Evolutionary conservation across 1,140 invertebrate genomes (phyloP).

Genomic region (Trichomalopsis sarcophagae): DNA sequence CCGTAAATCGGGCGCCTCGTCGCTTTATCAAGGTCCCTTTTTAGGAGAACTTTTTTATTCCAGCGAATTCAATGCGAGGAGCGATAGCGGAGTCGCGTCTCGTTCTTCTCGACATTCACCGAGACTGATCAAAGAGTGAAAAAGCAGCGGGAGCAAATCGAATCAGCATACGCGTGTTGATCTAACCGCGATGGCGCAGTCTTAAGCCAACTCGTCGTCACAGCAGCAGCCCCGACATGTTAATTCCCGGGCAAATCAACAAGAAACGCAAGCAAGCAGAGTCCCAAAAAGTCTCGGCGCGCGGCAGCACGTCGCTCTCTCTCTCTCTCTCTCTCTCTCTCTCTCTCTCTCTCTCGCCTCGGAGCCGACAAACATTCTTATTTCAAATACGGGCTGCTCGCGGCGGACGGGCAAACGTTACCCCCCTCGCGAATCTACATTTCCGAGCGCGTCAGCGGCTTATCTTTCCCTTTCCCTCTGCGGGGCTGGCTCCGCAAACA

Average conservation of each 20-base stretch:
- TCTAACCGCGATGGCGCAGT: not conserved
- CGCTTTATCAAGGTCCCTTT: slow-evolving; percentile 33
- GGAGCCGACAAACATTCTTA: not conserved
- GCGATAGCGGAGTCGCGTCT: not conserved
- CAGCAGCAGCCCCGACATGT: not conserved
- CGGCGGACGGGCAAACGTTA: not conserved
- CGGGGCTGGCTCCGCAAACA: not conserved
- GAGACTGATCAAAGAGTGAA: not conserved
- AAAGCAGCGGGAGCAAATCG: not conserved
- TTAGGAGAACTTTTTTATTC: not conserved
- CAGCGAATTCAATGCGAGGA: not conserved
- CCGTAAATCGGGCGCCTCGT: slow-evolving; percentile 15
- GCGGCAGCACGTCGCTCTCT: not conserved
- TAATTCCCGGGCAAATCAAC: not conserved
- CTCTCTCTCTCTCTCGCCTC: too few species aligned
- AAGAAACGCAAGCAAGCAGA: not conserved
- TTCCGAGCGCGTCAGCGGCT: not conserved
- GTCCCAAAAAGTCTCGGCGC: not conserved
- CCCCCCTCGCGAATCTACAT: slow-evolving; percentile 7
- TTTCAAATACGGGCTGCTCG: not conserved
- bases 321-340: too few species aligned
- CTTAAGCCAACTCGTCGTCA: not conserved
- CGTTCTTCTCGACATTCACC: not conserved
- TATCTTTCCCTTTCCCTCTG: not conserved
- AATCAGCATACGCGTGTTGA: not conserved